Base-by-base conservation (phyloP, 2,797 vertebrate species). In the Microctenopoma steveboyesi region DNA sequence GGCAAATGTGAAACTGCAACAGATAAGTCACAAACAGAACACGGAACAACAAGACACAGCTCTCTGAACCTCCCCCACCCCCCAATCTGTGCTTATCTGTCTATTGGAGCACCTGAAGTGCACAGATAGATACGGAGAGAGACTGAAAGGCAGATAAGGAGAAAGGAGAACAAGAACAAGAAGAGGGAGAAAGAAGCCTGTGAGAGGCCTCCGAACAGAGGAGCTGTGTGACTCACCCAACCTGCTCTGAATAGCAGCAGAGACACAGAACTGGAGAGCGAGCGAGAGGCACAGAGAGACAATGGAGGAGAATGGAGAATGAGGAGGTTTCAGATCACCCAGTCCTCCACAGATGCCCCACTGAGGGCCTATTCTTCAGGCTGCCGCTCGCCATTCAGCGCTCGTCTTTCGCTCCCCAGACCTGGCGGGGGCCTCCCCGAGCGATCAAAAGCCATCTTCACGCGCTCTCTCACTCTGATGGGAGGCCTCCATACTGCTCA, bases 1-100 rank as follows among this genome's bases (percentile, higher is more conserved):
- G 51, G 78, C 56, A 70, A 91, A 92, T 30, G 66, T 81, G 83
- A 91, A 87, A 73, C 78, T 81, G 83, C 91, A 87, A 73, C 78
- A 90, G 91, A 91, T 91, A 92, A 88, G 84, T 51, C 50, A 59
- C 62, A 79, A 74, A 84, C 77, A 85, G 54, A 79, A 81, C 74
- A 72, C 1, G 2, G 56, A 87, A 68, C 3, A 82, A 80, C 60
- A 78, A 70, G 62, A 79, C 60, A 55, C 70, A 54, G 61, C 56
- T 77, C 74, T 70, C 52, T 50, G 67, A 70, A 66, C 74, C 50
- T 30, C 53, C 52, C 57, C 58, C 58, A 51, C 61, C 1, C 14
- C 45, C 51, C 25, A 83, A 84, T 82, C 81, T 66, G 59, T 39
- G 60, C 69, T 79, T 83, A 86, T 86, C 86, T 74, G 49, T 73